Conservation (phyloP, 2,113 vertebrate species). For the Aleadryas rufinucha region DNA sequence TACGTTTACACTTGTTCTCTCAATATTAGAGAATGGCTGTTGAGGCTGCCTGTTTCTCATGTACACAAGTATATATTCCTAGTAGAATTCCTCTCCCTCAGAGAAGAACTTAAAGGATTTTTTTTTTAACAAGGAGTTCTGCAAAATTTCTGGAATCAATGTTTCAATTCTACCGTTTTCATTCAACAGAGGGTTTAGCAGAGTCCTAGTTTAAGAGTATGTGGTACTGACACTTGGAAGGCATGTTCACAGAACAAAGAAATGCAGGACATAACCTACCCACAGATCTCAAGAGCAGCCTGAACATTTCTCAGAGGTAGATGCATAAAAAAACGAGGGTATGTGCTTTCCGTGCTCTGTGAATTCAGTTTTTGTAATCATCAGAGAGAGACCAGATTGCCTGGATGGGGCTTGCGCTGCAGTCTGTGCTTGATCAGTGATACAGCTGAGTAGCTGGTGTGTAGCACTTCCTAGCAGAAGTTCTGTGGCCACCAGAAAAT, state of each 20-base stretch:
- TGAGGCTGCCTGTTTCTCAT: background rate
- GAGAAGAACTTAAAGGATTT: background rate
- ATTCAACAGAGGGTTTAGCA: background rate
- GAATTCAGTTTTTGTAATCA: background rate
- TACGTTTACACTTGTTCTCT: background rate
- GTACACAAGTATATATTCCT: background rate
- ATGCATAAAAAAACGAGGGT: background rate
- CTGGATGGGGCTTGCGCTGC: background rate
- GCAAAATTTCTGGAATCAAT: background rate
- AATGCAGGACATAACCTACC: background rate
- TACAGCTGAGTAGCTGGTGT: background rate
- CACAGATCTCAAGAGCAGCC: background rate
- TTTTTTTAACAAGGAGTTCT: background rate
- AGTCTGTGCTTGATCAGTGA: background rate
- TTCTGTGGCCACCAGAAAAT: conserved; percentile 1
- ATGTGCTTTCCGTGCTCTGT: background rate
- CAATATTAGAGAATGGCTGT: background rate
- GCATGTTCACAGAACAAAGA: background rate
- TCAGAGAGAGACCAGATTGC: background rate
- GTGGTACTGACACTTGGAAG: background rate
- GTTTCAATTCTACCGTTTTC: background rate
- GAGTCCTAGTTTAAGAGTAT: background rate
- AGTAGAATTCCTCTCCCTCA: background rate
- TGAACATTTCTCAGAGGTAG: background rate
- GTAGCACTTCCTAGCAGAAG: background rate